Percentiles rank a stretch among this genome's conserved stretches.
These are phyloP conservation scores for Calephelis virginiensis DNA, from an alignment of 1,140 invertebrate genomes.

Conservation along the genomic window DNA sequence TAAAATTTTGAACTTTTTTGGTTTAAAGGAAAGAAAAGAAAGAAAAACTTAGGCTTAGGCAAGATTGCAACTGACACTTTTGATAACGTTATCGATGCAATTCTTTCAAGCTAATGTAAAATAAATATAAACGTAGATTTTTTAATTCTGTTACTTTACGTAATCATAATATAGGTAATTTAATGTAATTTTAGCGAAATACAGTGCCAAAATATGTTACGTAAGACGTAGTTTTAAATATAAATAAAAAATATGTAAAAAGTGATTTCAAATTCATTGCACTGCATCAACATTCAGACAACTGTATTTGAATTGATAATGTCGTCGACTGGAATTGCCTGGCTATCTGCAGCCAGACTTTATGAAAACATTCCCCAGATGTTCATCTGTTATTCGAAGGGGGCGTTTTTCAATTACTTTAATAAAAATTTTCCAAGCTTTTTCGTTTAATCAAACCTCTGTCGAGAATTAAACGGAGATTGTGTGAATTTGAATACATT, in stretches of 20 bases:
- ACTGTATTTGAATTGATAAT: constrained; percentile 13
- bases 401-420: not conserved
- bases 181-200: no score
- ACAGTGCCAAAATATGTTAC: no score
- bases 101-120: no score
- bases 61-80: no score
- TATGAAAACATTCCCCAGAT: constrained; percentile 15
- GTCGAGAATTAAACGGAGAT: not conserved
- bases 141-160: no score
- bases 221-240: not conserved
- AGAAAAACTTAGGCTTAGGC: no score
- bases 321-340: not conserved
- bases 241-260: constrained; percentile 1
- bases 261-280: constrained; percentile 11
- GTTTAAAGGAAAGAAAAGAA: no score
- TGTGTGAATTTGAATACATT: not conserved
- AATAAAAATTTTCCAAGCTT: constrained; percentile 3
- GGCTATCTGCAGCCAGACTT: constrained; percentile 7
- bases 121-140: no score
- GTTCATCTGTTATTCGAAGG: constrained; percentile 14
- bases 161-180: no score
- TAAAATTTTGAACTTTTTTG: no score
- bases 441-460: constrained; percentile 7
- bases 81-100: no score
- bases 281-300: constrained; percentile 4